These are phyloP conservation scores for Andrena haemorrhoa DNA, from an alignment of 2,888 invertebrate species.

Conservation along the genomic window DNA sequence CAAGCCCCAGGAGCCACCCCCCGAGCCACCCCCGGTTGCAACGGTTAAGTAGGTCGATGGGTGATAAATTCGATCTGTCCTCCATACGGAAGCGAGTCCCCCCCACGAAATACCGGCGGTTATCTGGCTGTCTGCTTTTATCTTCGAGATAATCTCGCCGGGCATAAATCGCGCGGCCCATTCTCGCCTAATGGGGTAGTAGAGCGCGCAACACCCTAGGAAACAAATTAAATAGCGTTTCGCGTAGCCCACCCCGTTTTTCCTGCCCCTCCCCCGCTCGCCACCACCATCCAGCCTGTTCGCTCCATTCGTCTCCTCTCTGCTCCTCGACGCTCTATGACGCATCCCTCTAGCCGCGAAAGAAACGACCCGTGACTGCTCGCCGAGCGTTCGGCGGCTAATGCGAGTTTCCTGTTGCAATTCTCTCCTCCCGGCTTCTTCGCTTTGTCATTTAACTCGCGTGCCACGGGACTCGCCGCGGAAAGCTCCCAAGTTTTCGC, in stretches of 20 bases:
- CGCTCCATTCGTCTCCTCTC: conserved; percentile 17
- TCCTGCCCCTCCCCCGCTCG: background rate
- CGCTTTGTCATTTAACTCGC: conserved; percentile 31
- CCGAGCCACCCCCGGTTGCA: conserved; percentile 13
- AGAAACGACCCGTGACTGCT: conserved; percentile 59
- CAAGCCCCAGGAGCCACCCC: conserved; percentile 17
- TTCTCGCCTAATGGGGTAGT: conserved; percentile 74
- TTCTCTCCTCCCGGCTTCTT: conserved; percentile 12
- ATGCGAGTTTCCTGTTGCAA: conserved; percentile 32
- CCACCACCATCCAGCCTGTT: background rate
- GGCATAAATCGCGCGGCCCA: conserved; percentile 75
- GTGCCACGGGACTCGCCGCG: conserved; percentile 1
- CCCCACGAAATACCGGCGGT: conserved; percentile 63
- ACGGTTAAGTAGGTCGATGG: conserved; percentile 78
- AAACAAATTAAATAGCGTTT: conserved; percentile 76
- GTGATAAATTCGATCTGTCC: conserved; percentile 77
- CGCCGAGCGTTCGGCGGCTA: conserved; percentile 30
- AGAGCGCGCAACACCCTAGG: conserved; percentile 66
- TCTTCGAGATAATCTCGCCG: conserved; percentile 77
- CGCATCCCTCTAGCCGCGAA: conserved; percentile 53
- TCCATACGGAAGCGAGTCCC: conserved; percentile 50
- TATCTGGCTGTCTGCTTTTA: conserved; percentile 72
- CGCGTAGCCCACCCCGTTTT: conserved; percentile 28
- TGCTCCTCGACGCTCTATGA: conserved; percentile 52
- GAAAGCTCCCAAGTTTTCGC: conserved; percentile 20